Evolutionary conservation across 1,140 invertebrate species (phyloP).

Genomic region (Anadara kagoshimensis): DNA sequence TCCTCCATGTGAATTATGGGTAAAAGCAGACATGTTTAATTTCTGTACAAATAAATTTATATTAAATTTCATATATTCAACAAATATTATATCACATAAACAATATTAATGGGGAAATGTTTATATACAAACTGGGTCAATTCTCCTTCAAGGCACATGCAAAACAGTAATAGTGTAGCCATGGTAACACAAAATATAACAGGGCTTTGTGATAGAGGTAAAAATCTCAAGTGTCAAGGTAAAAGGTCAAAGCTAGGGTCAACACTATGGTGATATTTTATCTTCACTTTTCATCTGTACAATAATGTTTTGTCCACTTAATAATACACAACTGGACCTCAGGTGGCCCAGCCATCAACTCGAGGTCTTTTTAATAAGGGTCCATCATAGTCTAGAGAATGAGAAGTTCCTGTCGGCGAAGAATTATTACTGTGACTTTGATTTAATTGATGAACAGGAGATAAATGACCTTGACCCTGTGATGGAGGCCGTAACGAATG

Average conservation of each 20-base stretch:
- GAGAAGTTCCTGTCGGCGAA: slow-evolving; percentile 50
- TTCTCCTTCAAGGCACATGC: slow-evolving; percentile 20
- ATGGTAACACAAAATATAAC: slow-evolving; percentile 23
- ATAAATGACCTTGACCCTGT: slow-evolving; percentile 50
- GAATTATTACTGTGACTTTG: slow-evolving; percentile 58
- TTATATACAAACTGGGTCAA: no score
- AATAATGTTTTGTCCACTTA: slow-evolving; percentile 18
- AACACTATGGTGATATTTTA: slow-evolving; percentile 23
- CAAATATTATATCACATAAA: no score
- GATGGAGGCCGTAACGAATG: slow-evolving; percentile 62
- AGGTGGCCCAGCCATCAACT: slow-evolving; percentile 66
- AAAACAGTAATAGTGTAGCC: slow-evolving; percentile 13
- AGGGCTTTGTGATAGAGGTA: slow-evolving; percentile 12
- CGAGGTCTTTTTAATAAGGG: slow-evolving; percentile 66
- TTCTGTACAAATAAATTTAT: no score
- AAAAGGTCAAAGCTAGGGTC: slow-evolving; percentile 10
- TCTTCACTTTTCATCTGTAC: slow-evolving; percentile 14
- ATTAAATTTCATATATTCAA: no score
- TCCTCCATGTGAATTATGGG: no score
- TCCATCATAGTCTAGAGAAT: slow-evolving; percentile 61
- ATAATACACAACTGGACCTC: slow-evolving; percentile 26
- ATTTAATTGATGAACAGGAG: slow-evolving; percentile 53
- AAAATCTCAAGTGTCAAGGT: slow-evolving; percentile 29
- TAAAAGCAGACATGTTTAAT: no score
- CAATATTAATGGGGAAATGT: no score